These are phyloP conservation scores for Characodon lateralis DNA, from an alignment of 2,797 vertebrate species.

Conservation along the genomic window DNA sequence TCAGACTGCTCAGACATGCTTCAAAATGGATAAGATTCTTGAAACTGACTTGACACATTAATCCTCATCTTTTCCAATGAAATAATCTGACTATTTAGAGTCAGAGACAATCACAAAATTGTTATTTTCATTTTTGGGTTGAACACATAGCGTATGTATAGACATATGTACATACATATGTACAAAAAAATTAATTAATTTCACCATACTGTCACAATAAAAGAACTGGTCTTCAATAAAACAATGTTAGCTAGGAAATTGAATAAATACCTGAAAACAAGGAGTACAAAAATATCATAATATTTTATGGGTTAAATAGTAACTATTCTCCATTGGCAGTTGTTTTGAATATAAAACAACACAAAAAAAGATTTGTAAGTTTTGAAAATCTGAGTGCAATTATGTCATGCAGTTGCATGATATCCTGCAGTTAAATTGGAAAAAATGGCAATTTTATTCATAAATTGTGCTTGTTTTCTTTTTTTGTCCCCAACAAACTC, in stretches of 20 bases:
- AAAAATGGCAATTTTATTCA: slow-evolving; percentile 64
- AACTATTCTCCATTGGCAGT: slow-evolving; percentile 71
- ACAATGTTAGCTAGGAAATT: slow-evolving; percentile 47
- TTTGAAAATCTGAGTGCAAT: slow-evolving; percentile 68
- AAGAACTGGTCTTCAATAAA: slow-evolving; percentile 39
- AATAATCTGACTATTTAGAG: slow-evolving; percentile 57
- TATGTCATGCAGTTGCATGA: slow-evolving; percentile 50
- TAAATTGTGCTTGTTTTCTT: slow-evolving; percentile 68
- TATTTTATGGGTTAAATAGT: slow-evolving; percentile 55
- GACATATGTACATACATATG: slow-evolving; percentile 69
- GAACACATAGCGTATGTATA: slow-evolving; percentile 53
- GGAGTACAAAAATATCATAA: slow-evolving; percentile 75
- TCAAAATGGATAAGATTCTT: slow-evolving; percentile 41
- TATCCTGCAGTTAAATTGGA: slow-evolving; percentile 27
- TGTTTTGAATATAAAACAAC: slow-evolving; percentile 32
- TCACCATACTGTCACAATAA: slow-evolving; percentile 38
- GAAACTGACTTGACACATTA: slow-evolving; percentile 24
- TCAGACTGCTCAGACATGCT: slow-evolving; percentile 34
- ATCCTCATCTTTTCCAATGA: slow-evolving; percentile 23
- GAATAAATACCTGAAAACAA: slow-evolving; percentile 68
- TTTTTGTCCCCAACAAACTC: slow-evolving; percentile 28
- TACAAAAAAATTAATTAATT: slow-evolving; percentile 58
- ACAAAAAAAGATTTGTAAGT: slow-evolving; percentile 41
- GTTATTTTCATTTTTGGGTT: slow-evolving; percentile 65
- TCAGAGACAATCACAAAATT: slow-evolving; percentile 69